Percentiles rank a stretch among this genome's conserved stretches.
Conservation (phyloP, 2,797 vertebrate genomes). For the Sebastes variabilis region DNA sequence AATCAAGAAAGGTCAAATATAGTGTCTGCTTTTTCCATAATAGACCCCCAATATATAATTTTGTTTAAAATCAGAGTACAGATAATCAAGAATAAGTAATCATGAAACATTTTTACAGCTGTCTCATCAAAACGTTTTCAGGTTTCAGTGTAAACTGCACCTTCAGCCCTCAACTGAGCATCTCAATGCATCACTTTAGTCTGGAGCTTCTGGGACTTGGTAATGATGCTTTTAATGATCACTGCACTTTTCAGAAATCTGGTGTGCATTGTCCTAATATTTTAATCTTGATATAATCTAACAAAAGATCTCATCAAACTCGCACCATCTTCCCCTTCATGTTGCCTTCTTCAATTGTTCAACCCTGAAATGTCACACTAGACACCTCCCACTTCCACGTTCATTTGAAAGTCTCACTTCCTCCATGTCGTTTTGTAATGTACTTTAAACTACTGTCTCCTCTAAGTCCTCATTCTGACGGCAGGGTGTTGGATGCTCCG, state of each 20-base stretch:
- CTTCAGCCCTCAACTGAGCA: background rate
- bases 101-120: background rate
- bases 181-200: background rate
- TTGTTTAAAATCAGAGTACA: background rate
- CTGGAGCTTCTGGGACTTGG: background rate
- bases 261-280: too few relatives aligned
- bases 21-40: background rate
- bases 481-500: constrained; percentile 41
- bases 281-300: background rate
- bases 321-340: background rate
- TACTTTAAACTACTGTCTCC: constrained; percentile 56
- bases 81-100: background rate
- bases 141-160: background rate
- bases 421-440: constrained; percentile 67
- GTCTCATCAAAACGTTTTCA: background rate
- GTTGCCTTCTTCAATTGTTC: constrained; percentile 31
- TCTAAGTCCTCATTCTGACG: constrained; percentile 57
- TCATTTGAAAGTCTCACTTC: constrained; percentile 79
- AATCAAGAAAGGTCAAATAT: background rate
- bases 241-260: background rate
- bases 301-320: background rate
- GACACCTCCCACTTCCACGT: constrained; percentile 82
- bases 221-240: background rate
- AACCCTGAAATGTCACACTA: constrained; percentile 40
- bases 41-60: background rate